A percentile compares a stretch with the other conserved stretches of the same genome.
These are phyloP conservation scores for Tylochromis polylepis DNA, from an alignment of 2,113 vertebrate genomes.

Conservation along the genomic window DNA sequence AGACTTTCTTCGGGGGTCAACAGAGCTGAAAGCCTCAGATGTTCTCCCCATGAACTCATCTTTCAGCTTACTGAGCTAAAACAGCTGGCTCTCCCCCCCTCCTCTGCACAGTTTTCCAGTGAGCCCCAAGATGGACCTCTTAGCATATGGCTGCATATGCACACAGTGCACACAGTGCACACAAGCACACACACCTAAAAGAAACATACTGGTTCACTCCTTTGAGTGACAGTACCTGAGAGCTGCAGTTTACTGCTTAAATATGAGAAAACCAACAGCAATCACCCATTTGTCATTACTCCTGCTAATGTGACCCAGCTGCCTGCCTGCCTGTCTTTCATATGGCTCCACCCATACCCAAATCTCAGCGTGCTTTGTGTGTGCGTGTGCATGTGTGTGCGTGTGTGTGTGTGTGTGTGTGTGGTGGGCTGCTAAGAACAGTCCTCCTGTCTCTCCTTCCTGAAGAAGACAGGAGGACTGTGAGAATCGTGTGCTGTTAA, in stretches of 20 bases:
- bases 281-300: slow-evolving; percentile 47
- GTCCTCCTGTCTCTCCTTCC: neutral
- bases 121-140: slow-evolving; percentile 17
- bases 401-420: neutral
- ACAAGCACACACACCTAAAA: neutral
- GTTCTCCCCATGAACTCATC: slow-evolving; percentile 59
- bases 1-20: slow-evolving; percentile 29
- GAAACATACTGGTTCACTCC: neutral
- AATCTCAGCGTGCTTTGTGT: slow-evolving; percentile 32
- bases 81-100: slow-evolving; percentile 48
- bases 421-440: neutral
- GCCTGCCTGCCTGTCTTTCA: slow-evolving; percentile 28
- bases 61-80: slow-evolving; percentile 47
- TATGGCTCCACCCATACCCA: neutral
- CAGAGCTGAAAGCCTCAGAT: slow-evolving; percentile 40
- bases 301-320: slow-evolving; percentile 50
- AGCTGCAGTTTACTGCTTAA: neutral
- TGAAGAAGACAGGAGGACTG: neutral
- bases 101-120: slow-evolving; percentile 31
- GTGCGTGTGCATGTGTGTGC: neutral
- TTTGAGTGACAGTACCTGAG: slow-evolving; percentile 40
- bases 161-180: neutral
- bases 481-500: neutral
- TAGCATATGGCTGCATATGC: slow-evolving; percentile 15
- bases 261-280: slow-evolving; percentile 20